These are phyloP conservation scores for Blera fallax DNA, from an alignment of 2,888 invertebrate genomes.

Conservation along the genomic window DNA sequence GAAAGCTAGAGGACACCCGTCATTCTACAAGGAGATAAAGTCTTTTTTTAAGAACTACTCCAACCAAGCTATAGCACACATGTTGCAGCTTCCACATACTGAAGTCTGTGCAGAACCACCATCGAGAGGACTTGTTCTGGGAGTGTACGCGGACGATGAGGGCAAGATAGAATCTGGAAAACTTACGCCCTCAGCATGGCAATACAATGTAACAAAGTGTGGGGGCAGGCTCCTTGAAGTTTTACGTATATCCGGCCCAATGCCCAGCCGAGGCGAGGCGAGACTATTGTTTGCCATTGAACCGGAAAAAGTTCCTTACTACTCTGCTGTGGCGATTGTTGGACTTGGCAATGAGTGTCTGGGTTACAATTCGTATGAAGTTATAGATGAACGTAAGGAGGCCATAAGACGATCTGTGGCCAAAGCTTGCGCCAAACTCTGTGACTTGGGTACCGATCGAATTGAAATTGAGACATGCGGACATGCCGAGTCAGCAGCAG, in stretches of 20 bases:
- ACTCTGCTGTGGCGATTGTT: slow-evolving; percentile 87
- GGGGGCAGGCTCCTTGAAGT: slow-evolving; percentile 84
- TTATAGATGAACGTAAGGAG: slow-evolving; percentile 89
- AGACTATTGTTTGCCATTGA: slow-evolving; percentile 87
- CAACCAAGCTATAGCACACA: slow-evolving; percentile 77
- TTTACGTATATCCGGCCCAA: slow-evolving; percentile 83
- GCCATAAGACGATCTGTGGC: slow-evolving; percentile 88
- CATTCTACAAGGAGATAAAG: not conserved
- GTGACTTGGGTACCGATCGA: slow-evolving; percentile 83
- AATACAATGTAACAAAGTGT: slow-evolving; percentile 83
- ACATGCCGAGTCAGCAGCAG: slow-evolving; percentile 90
- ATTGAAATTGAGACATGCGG: slow-evolving; percentile 88
- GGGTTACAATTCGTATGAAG: slow-evolving; percentile 86
- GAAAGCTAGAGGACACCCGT: not conserved
- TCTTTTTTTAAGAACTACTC: slow-evolving; percentile 73
- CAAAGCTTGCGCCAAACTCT: slow-evolving; percentile 84
- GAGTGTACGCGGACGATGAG: slow-evolving; percentile 86
- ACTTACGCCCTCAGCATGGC: slow-evolving; percentile 85
- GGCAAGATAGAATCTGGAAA: slow-evolving; percentile 83
- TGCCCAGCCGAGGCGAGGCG: slow-evolving; percentile 83
- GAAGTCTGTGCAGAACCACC: slow-evolving; percentile 79
- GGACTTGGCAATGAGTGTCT: slow-evolving; percentile 88
- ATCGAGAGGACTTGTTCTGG: slow-evolving; percentile 84
- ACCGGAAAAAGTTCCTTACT: slow-evolving; percentile 81
- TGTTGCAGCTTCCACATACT: slow-evolving; percentile 77